Evolutionary conservation across 1,140 invertebrate species (phyloP), one percentile per base, ranked within the genome.

Genomic region (Latrodectus geometricus): DNA sequence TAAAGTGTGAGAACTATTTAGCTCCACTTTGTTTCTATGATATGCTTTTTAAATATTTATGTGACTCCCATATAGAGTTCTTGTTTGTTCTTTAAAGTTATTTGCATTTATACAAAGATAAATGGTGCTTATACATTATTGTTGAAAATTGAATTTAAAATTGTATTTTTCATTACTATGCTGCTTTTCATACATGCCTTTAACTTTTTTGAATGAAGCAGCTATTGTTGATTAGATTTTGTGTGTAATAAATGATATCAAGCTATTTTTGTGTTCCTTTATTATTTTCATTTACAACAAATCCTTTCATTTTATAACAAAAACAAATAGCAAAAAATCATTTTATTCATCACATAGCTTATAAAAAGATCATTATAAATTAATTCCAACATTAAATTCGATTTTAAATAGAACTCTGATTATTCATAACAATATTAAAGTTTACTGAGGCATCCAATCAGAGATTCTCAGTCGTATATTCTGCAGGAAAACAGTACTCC

Each of bases 121-220:
- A 84, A 86, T 86, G 84, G 84, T 86, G 84, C 84, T 86, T 86
- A 86, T 86, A 86, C 76, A 86, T 78, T 79, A 86, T 79, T 86
- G 84, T 86, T 86, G 84, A 86, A 86, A 86, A 73, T 78, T 79
- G 74, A 74, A 86, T 72, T 78, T 86, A 54, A 86, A 86, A 78
- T 79, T 86, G 84, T 86, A 86, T 86, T 86, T 70, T 86, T 86
- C 84, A 86, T 86, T 86, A 86, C 76, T 79, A 77, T 79, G 84
- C 84, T 86, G 84, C 84, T 86, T 86, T 78, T 75, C 78, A 78
- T 86, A 78, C 65, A 86, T 86, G 84, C 84, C 84, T 86, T 86
- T 75, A 78, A 77, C 84, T 86, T 86, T 35, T 83, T 79, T 79
- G 76, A 68, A 86, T 73, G 50, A 86, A 86, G 84, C 84, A 86